Conservation (phyloP, 2,888 invertebrate species). For the Noctuana brunneofusca region DNA sequence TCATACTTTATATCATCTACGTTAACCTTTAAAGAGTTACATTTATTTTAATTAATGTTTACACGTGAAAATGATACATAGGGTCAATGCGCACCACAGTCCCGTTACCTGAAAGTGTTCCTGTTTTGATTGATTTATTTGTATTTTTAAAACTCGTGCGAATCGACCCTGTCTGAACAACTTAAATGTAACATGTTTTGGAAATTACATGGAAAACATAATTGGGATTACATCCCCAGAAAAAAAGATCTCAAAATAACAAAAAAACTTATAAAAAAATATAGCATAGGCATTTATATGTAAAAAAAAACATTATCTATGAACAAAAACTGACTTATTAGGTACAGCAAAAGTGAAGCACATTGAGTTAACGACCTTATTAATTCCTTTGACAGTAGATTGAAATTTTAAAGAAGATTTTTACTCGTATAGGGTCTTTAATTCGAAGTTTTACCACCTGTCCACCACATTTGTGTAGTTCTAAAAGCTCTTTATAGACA, state of each 20-base stretch:
- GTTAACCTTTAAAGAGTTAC: constrained; percentile 23
- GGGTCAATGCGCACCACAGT: neutral
- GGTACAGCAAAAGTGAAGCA: no score
- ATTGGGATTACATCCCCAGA: constrained; percentile 1
- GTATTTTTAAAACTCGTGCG: neutral
- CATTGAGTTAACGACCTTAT: no score
- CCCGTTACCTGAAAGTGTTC: neutral
- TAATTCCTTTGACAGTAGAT: no score
- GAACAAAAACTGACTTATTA: no score
- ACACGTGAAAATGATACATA: neutral
- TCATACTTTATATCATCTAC: neutral
- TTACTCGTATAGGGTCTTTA: no score
- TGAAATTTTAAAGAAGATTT: no score
- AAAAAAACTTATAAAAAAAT: neutral
- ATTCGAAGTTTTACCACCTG: no score
- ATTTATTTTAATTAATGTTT: constrained; percentile 12
- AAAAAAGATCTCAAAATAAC: neutral
- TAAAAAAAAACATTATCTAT: neutral
- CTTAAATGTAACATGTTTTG: constrained; percentile 25
- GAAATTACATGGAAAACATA: neutral
- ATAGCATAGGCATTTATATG: neutral
- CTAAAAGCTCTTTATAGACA: constrained; percentile 11
- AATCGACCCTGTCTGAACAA: constrained; percentile 1
- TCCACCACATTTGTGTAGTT: constrained; percentile 11
- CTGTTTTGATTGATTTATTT: neutral